Percentiles rank a stretch among this genome's conserved stretches.
phyloP scores from a whole-genome alignment of 2,113 vertebrate genomes.

The Nesogale talazaci region DNA sequence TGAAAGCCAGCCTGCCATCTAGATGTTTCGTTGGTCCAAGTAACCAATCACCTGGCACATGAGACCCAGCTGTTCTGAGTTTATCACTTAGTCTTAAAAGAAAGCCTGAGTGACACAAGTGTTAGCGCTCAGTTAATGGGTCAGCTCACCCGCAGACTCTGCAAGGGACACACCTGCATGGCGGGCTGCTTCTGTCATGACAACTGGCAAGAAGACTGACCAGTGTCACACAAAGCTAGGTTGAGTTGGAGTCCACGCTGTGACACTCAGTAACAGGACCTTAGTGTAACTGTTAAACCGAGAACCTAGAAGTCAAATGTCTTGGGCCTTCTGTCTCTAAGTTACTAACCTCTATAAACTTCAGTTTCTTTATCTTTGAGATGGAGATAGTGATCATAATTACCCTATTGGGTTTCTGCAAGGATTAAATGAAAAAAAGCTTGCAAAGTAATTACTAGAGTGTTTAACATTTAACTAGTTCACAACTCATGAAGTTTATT shows the following conservation, averaged over 20 bases:
- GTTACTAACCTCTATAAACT: slow-evolving; percentile 6
- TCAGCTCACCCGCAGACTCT: not conserved
- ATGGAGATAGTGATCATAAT: not conserved
- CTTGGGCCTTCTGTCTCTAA: not conserved
- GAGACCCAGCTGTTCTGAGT: slow-evolving; percentile 23
- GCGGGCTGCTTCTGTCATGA: too few species aligned
- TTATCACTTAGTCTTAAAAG: not conserved
- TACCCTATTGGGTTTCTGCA: not conserved
- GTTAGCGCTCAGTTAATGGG: not conserved
- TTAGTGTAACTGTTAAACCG: not conserved
- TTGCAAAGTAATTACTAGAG: not conserved
- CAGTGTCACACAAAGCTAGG: not conserved
- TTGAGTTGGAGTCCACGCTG: not conserved
- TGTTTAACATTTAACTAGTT: not conserved
- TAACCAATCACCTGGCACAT: not conserved
- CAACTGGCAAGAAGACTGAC: too few species aligned
- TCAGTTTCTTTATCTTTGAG: slow-evolving; percentile 25
- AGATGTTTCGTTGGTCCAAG: not conserved
- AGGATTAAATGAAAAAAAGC: not conserved
- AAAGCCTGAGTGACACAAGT: not conserved
- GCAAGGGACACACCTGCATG: too few species aligned
- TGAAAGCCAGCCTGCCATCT: not conserved
- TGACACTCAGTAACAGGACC: not conserved
- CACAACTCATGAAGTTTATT: not conserved
- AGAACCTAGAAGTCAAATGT: slow-evolving; percentile 17